phyloP scores from a whole-genome alignment of 2,888 invertebrate species.

The Platynereis dumerilii region DNA sequence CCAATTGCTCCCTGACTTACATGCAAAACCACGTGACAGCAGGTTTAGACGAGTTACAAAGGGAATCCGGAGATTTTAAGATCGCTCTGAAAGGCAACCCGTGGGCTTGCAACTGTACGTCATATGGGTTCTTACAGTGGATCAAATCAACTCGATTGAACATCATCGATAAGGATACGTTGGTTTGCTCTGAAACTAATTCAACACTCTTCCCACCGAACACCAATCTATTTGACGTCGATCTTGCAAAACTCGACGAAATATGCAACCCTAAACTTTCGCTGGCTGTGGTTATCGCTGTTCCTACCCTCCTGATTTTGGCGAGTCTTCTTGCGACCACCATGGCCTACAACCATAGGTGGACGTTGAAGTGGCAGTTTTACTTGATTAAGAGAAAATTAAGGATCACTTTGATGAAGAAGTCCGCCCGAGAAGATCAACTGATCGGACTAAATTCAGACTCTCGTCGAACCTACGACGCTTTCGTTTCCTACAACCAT shows the following conservation, averaged over 20 bases:
- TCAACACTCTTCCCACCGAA: not conserved
- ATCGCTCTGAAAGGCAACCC: not conserved
- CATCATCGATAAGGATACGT: not conserved
- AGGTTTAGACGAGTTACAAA: not conserved
- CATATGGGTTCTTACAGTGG: not conserved
- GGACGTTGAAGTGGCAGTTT: not conserved
- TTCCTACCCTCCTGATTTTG: not conserved
- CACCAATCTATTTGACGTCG: not conserved
- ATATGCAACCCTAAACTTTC: not conserved
- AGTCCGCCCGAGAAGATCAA: not conserved
- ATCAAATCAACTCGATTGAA: not conserved
- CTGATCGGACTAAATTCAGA: not conserved
- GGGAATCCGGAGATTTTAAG: no score
- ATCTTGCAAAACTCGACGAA: not conserved
- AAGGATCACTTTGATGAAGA: not conserved
- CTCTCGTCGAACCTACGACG: not conserved
- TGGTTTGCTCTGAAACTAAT: not conserved
- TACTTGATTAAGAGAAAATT: not conserved
- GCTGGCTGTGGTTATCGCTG: not conserved
- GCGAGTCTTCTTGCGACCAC: not conserved
- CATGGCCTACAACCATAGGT: not conserved
- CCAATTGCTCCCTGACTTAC: not conserved
- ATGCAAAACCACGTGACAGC: not conserved
- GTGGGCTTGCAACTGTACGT: not conserved
- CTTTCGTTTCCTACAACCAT: constrained; percentile 1